Conservation (phyloP, 2,888 invertebrate genomes). For the Netelia virgata region DNA sequence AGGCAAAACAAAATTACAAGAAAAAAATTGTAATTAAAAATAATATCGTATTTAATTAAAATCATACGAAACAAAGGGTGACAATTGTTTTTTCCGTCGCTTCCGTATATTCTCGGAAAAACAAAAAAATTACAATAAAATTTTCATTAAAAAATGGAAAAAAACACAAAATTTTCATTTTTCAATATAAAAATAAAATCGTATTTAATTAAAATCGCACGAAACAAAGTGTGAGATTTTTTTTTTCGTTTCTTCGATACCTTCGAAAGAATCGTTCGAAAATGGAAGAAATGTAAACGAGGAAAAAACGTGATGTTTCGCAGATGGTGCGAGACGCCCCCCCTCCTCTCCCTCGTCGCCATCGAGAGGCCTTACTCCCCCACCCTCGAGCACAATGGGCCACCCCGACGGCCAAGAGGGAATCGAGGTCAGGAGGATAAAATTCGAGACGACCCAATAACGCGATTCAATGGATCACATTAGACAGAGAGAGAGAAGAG, state of each 20-base stretch:
- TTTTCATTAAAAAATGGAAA: too few relatives aligned
- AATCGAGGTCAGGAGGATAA: constrained; percentile 81
- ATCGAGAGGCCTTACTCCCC: constrained; percentile 18
- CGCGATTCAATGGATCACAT: constrained; percentile 63
- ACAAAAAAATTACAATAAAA: too few relatives aligned
- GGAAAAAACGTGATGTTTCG: not conserved
- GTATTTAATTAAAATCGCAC: too few relatives aligned
- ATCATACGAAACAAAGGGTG: too few relatives aligned
- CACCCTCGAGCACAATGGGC: constrained; percentile 21
- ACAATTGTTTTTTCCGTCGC: too few relatives aligned
- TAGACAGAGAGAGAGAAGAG: not conserved
- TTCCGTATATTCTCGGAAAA: too few relatives aligned
- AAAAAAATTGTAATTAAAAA: too few relatives aligned
- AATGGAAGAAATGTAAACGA: too few relatives aligned
- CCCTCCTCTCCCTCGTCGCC: not conserved
- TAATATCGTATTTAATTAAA: too few relatives aligned
- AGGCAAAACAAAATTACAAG: not conserved
- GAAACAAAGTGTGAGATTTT: not conserved
- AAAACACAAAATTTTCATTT: too few relatives aligned
- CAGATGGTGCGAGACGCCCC: not conserved
- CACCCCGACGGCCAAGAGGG: constrained; percentile 56
- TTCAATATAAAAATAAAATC: too few relatives aligned
- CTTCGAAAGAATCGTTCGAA: too few relatives aligned
- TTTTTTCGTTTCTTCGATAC: not conserved
- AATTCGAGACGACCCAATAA: constrained; percentile 71